A percentile compares a stretch with the other conserved stretches of the same genome.
Conservation (phyloP, 2,113 vertebrate genomes). For the Edolisoma coerulescens region DNA sequence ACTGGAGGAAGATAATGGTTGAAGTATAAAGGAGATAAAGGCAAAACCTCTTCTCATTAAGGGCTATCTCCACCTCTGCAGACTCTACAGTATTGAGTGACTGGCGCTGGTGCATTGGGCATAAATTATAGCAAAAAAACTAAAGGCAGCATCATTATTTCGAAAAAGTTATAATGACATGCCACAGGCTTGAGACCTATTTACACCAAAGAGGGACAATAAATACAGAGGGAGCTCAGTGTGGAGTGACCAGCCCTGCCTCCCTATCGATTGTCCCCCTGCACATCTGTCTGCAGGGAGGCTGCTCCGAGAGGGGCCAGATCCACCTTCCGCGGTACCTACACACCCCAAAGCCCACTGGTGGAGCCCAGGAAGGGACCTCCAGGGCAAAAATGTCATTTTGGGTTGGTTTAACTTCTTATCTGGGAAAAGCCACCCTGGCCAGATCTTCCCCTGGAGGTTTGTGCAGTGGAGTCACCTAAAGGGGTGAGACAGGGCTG, state of each 20-base stretch:
- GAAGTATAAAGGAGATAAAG: slow-evolving; percentile 96
- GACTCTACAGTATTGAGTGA: slow-evolving; percentile 90
- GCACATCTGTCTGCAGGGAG: neutral
- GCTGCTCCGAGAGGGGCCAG: neutral
- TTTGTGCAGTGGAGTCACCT: neutral
- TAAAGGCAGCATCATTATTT: slow-evolving; percentile 58
- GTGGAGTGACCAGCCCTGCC: slow-evolving; percentile 17
- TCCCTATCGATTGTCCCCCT: neutral
- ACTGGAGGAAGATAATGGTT: slow-evolving; percentile 96
- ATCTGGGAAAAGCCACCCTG: neutral
- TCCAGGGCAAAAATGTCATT: neutral
- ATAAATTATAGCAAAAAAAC: slow-evolving; percentile 87
- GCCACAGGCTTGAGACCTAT: slow-evolving; percentile 65
- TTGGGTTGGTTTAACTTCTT: neutral
- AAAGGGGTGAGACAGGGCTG: neutral
- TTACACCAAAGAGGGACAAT: slow-evolving; percentile 53
- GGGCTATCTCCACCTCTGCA: slow-evolving; percentile 97
- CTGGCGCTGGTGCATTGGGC: slow-evolving; percentile 76
- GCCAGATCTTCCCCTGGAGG: neutral
- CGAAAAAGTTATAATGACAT: slow-evolving; percentile 65
- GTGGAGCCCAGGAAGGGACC: neutral
- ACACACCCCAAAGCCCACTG: neutral
- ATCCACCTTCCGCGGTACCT: rapidly evolving
- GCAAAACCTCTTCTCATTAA: slow-evolving; percentile 97
- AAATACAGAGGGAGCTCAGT: slow-evolving; percentile 27